A percentile compares a stretch with the other conserved stretches of the same genome.
Conservation (phyloP, 2,113 vertebrate species). For the Upupa epops region DNA sequence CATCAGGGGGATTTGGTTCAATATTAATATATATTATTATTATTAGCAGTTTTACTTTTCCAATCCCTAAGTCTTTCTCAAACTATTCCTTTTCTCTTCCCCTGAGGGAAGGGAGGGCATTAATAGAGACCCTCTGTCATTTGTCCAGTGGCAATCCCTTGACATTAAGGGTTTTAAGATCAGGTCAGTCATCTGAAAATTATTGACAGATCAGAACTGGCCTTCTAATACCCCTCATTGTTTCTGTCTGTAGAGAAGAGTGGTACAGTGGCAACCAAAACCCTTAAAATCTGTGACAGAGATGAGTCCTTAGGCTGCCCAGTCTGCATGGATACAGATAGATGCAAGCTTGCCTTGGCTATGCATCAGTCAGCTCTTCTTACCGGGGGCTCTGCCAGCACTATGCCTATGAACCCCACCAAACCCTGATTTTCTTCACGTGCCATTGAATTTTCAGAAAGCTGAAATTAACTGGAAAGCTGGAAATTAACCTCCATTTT, state of each 20-base stretch:
- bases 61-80: too few species aligned
- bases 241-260: background rate
- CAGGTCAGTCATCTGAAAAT: background rate
- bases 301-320: background rate
- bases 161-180: background rate
- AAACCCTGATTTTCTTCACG: background rate
- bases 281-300: background rate
- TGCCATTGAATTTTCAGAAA: background rate
- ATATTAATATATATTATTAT: too few species aligned
- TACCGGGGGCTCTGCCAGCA: background rate
- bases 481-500: background rate
- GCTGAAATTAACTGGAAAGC: background rate
- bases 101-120: too few species aligned
- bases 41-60: too few species aligned
- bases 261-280: background rate
- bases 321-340: background rate
- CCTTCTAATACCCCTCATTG: background rate
- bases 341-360: background rate
- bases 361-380: background rate
- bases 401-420: rapidly evolving
- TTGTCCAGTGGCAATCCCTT: too few species aligned
- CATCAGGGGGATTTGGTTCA: too few species aligned
- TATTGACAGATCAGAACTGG: background rate
- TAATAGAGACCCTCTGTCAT: too few species aligned
- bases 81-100: too few species aligned